A percentile compares a stretch with the other conserved stretches of the same genome.
Evolutionary conservation across 2,888 invertebrate genomes (phyloP).

Genomic region (Platerodrilus igneus): DNA sequence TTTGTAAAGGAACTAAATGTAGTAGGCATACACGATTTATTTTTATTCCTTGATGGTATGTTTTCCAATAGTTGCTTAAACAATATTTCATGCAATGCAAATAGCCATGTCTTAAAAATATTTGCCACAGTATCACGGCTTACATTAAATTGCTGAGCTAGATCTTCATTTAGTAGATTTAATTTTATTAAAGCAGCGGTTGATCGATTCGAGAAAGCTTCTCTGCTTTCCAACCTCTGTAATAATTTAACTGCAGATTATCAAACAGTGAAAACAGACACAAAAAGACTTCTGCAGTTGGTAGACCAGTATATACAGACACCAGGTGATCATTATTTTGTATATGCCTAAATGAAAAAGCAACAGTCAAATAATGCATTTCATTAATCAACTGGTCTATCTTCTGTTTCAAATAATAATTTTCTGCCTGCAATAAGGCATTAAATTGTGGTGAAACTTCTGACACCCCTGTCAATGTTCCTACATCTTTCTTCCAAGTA

Average conservation of each 20-base stretch:
- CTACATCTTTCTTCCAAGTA: too few relatives aligned
- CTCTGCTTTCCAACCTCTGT: conserved; percentile 17
- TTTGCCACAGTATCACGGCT: conserved; percentile 20
- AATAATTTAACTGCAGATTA: conserved; percentile 18
- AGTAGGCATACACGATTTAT: too few relatives aligned
- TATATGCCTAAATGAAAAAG: conserved; percentile 19
- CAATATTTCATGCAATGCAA: too few relatives aligned
- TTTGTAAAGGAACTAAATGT: too few relatives aligned
- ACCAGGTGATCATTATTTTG: conserved; percentile 19
- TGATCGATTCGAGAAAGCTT: conserved; percentile 21
- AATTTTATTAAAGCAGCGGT: conserved; percentile 26
- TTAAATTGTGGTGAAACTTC: conserved; percentile 8
- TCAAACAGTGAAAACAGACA: conserved; percentile 9
- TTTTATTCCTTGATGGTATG: too few relatives aligned
- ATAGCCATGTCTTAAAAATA: conserved; percentile 26
- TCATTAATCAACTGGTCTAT: conserved; percentile 13
- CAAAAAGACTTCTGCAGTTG: conserved; percentile 16
- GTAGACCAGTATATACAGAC: conserved; percentile 24
- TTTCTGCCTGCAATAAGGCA: conserved; percentile 20
- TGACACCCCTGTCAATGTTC: too few relatives aligned
- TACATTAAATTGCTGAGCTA: conserved; percentile 22
- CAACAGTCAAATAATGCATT: conserved; percentile 13
- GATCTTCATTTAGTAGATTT: conserved; percentile 25
- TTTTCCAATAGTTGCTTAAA: too few relatives aligned
- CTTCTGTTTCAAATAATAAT: conserved; percentile 25